Evolutionary conservation across 1,140 invertebrate species (phyloP), one percentile per base, ranked within the genome.

Genomic region (Tetragonula clypearis): DNA sequence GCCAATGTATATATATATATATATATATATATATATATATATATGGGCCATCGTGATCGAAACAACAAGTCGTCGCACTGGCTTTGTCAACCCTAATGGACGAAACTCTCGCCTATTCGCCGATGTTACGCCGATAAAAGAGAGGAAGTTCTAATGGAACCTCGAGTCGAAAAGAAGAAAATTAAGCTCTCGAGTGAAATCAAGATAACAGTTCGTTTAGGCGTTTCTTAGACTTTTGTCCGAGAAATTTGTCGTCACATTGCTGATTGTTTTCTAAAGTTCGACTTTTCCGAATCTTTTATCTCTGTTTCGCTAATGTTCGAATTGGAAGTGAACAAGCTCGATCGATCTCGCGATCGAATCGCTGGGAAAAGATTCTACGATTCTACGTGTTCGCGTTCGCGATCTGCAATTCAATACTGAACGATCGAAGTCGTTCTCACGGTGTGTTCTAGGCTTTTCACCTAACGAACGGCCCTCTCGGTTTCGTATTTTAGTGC

Each of bases 391-490:
- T 68, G 84, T 86, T 89, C 86, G 80, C 76, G 73, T 79, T 69
- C 76, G 19, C 62, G 66, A 89, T 88, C 79, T 86, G 87, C 87
- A 86, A 89, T 88, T 88, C 69, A 84, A 84, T 81, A 73, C 78
- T 49, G 35, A 35, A 19, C 66, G 78, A 89, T 73, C 68, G 79
- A 85, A 79, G 80, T 78, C 77, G 60, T 79, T 77, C 53, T 26
- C 75, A 35, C 55, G 21, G 26, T 23, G 60, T 41, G 56, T 66
- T 55, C 62, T 56, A 62, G 49, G 71, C 79, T 21, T 78, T 79
- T 87, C 49, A 82, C 41, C 76, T 74, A 79, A 83, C 30, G 84
- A 81, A 41, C 35, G 35, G 30, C 30, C 30, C 30, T 30, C 30
- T 30, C 30, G 30, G 30, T 30, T 30, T 30, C 30, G 30, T 30